Evolutionary conservation across 1,140 invertebrate species (phyloP).

Genomic region (Monochamus saltuarius): DNA sequence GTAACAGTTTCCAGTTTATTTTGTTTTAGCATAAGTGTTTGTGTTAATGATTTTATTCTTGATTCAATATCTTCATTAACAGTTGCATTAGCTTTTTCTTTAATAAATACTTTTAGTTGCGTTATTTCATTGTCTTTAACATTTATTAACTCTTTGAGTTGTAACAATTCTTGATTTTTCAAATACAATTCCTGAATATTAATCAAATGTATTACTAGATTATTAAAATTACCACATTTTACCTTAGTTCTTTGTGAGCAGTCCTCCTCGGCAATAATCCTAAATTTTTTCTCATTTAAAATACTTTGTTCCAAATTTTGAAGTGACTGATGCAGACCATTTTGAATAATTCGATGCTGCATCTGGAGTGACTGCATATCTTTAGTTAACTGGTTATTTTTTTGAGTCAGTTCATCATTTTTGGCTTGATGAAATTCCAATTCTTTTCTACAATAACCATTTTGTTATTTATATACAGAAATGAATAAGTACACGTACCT

Average conservation of each 20-base stretch:
- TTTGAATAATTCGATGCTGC: slow-evolving; percentile 43
- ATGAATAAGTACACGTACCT: no score
- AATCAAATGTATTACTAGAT: neutral
- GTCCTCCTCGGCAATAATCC: slow-evolving; percentile 63
- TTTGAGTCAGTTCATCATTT: slow-evolving; percentile 58
- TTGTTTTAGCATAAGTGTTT: slow-evolving; percentile 80
- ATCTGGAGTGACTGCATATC: slow-evolving; percentile 55
- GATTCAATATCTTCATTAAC: slow-evolving; percentile 62
- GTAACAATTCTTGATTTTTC: slow-evolving; percentile 39
- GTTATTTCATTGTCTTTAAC: slow-evolving; percentile 29
- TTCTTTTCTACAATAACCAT: slow-evolving; percentile 55
- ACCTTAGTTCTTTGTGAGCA: slow-evolving; percentile 56
- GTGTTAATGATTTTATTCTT: slow-evolving; percentile 69
- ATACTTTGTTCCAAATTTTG: slow-evolving; percentile 58
- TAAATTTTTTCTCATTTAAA: slow-evolving; percentile 56
- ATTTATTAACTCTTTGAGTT: slow-evolving; percentile 53
- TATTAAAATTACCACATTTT: slow-evolving; percentile 5
- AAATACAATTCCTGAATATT: slow-evolving; percentile 60
- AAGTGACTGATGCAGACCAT: slow-evolving; percentile 33
- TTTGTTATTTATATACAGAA: neutral
- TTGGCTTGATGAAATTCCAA: slow-evolving; percentile 63
- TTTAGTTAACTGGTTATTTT: slow-evolving; percentile 56
- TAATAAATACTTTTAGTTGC: slow-evolving; percentile 30
- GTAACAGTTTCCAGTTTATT: slow-evolving; percentile 73
- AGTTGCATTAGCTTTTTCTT: slow-evolving; percentile 20